Conservation (phyloP, 2,888 invertebrate genomes). For the Dicyrtomina minuta region DNA sequence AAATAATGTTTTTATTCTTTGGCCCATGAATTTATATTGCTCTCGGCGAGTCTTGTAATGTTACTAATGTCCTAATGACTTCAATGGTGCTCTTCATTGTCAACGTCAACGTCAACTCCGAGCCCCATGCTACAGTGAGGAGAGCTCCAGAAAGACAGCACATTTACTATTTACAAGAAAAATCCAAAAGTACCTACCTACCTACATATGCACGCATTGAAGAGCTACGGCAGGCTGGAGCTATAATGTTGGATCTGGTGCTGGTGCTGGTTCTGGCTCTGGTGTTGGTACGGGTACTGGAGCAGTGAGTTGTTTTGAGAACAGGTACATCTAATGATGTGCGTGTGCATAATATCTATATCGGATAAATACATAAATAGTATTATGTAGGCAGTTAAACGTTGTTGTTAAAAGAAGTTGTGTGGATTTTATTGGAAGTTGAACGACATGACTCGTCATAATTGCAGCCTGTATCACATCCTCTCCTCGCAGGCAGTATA, state of each 20-base stretch:
- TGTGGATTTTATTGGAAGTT: conserved; percentile 13
- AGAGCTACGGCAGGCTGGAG: no score
- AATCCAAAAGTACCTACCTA: no score
- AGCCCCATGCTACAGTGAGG: no score
- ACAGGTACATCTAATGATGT: conserved; percentile 15
- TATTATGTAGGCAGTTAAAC: no score
- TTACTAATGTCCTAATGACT: background rate
- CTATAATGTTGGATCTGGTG: no score
- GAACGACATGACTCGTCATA: conserved; percentile 20
- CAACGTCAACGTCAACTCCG: no score
- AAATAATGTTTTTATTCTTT: background rate
- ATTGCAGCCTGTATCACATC: conserved; percentile 12
- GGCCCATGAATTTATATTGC: conserved; percentile 19
- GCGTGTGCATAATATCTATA: background rate
- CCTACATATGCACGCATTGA: no score
- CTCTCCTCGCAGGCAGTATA: background rate
- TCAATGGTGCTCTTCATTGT: no score
- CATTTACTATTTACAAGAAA: no score
- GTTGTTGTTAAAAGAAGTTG: background rate
- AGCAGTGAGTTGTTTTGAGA: background rate
- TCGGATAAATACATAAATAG: background rate
- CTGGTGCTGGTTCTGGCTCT: no score
- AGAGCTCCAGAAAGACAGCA: no score
- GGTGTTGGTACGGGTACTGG: no score
- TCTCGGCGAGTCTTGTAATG: conserved; percentile 16